Percentiles rank a stretch among this genome's conserved stretches.
Conservation (phyloP, 2,888 invertebrate species). For the Eudasyphora cyanicolor region DNA sequence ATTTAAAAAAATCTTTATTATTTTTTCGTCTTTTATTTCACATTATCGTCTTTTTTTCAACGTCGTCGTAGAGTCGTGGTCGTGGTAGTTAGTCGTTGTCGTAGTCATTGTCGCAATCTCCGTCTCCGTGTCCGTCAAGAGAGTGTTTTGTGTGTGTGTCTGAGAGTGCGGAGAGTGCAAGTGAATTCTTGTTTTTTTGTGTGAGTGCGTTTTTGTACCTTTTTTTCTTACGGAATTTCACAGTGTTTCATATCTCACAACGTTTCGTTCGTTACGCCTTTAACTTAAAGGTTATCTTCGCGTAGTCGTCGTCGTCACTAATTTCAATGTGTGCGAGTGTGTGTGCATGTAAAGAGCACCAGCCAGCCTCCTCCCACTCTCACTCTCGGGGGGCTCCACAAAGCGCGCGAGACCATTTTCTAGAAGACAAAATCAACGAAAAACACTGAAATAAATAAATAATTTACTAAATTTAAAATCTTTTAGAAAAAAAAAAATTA, state of each 20-base stretch:
- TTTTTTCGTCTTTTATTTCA: constrained; percentile 11
- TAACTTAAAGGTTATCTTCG: constrained; percentile 64
- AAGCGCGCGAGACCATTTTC: neutral
- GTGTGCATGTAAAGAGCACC: neutral
- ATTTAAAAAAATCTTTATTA: constrained; percentile 1
- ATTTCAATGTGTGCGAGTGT: neutral
- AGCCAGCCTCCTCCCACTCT: constrained; percentile 22
- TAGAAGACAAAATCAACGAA: neutral
- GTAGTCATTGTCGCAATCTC: constrained; percentile 21
- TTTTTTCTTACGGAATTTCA: constrained; percentile 64
- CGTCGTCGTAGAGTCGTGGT: constrained; percentile 11
- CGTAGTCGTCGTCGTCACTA: neutral
- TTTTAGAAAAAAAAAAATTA: neutral
- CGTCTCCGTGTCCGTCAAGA: constrained; percentile 1
- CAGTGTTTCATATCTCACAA: constrained; percentile 52
- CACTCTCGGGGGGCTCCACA: neutral
- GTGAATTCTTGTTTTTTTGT: too few relatives aligned
- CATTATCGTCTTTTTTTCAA: constrained; percentile 26
- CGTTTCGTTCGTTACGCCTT: constrained; percentile 62
- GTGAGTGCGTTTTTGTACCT: constrained; percentile 40
- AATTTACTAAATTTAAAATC: neutral
- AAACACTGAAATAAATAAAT: neutral
- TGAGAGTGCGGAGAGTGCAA: neutral
- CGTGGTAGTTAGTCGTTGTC: constrained; percentile 14
- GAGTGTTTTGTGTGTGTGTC: neutral